Evolutionary conservation across 2,888 invertebrate species (phyloP).

Genomic region (Slavum lentiscoides): DNA sequence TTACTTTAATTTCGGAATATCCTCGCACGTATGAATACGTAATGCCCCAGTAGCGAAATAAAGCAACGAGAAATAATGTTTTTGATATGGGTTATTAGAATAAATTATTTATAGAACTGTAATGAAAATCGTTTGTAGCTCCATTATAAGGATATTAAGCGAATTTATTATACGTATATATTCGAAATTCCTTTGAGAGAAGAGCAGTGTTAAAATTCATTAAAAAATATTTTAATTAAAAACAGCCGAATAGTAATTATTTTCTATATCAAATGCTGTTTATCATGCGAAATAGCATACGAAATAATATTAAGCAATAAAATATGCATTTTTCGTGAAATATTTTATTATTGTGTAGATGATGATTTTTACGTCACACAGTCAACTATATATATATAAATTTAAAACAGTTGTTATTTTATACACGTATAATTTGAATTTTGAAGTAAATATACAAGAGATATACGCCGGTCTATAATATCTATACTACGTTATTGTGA

Average conservation of each 20-base stretch:
- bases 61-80: neutral
- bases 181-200: neutral
- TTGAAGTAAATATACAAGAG: no score
- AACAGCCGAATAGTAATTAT: neutral
- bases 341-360: no score
- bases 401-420: no score
- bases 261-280: neutral
- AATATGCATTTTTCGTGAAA: no score
- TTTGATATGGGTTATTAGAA: neutral
- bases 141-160: neutral
- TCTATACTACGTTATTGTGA: no score
- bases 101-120: constrained; percentile 5
- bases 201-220: neutral
- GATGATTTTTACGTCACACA: no score
- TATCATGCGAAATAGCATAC: neutral
- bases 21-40: neutral
- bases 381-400: no score
- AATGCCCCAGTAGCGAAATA: neutral
- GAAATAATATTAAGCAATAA: no score
- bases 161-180: neutral
- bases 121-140: neutral
- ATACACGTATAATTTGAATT: no score
- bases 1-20: neutral
- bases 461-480: no score
- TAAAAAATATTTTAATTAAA: neutral